phyloP scores from a whole-genome alignment of 2,888 invertebrate species.

The Apotomis betuletana region DNA sequence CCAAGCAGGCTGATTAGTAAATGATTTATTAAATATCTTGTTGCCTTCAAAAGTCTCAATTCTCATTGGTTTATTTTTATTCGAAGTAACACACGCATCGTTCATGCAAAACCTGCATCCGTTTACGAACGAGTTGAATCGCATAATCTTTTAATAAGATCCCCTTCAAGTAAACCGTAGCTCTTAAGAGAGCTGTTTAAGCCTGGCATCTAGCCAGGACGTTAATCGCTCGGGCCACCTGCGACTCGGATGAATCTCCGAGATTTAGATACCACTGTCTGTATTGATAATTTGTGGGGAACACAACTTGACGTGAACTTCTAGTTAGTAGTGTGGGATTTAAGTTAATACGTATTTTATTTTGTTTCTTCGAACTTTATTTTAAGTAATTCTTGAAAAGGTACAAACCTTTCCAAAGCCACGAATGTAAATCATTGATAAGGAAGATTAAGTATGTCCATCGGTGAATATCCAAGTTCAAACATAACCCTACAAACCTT shows the following conservation, averaged over 20 bases:
- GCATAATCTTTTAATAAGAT: slow-evolving; percentile 40
- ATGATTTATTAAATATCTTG: not conserved
- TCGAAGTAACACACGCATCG: slow-evolving; percentile 11
- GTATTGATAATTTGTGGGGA: slow-evolving; percentile 38
- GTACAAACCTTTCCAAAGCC: slow-evolving; percentile 13
- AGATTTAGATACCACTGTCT: slow-evolving; percentile 37
- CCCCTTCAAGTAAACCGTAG: slow-evolving; percentile 49
- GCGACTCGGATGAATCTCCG: slow-evolving; percentile 49
- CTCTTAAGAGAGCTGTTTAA: slow-evolving; percentile 43
- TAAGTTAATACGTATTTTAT: not conserved
- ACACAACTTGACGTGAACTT: slow-evolving; percentile 12
- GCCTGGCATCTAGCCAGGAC: slow-evolving; percentile 59
- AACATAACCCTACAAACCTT: slow-evolving; percentile 16
- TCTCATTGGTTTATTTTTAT: not conserved
- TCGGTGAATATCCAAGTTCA: slow-evolving; percentile 1
- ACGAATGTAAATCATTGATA: slow-evolving; percentile 6
- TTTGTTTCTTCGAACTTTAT: too few species aligned
- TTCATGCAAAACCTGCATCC: slow-evolving; percentile 25
- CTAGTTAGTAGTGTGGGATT: not conserved
- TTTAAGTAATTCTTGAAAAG: not conserved
- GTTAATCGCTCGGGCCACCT: slow-evolving; percentile 61
- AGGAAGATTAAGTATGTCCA: slow-evolving; percentile 4
- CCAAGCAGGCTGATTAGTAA: too few species aligned
- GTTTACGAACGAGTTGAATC: slow-evolving; percentile 25
- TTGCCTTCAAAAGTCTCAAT: not conserved